A percentile compares a stretch with the other conserved stretches of the same genome.
These are phyloP conservation scores for Channa striata DNA, from an alignment of 2,797 vertebrate species.

Conservation along the genomic window DNA sequence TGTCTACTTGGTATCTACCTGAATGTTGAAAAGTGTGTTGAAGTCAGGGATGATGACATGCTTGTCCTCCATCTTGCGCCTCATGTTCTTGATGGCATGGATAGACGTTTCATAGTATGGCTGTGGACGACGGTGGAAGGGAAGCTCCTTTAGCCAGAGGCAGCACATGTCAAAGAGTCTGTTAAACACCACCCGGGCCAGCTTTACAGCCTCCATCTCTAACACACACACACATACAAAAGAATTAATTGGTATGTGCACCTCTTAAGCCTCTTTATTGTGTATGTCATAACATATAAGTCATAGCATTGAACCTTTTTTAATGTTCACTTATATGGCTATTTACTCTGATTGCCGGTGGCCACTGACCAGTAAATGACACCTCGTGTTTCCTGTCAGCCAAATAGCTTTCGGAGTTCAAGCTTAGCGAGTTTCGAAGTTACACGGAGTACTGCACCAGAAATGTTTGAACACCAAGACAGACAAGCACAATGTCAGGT, in stretches of 20 bases:
- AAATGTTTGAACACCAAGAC: conserved; percentile 2
- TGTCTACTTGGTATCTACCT: conserved; percentile 81
- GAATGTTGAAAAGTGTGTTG: conserved; percentile 96
- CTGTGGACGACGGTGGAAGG: conserved; percentile 89
- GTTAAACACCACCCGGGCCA: conserved; percentile 92
- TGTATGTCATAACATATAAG: background rate
- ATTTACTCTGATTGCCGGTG: background rate
- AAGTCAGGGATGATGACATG: conserved; percentile 98
- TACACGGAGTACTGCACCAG: background rate
- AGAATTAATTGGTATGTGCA: background rate
- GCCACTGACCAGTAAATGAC: background rate
- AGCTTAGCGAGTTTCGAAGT: background rate
- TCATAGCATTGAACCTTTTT: background rate
- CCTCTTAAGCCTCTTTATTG: background rate
- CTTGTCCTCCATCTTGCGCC: conserved; percentile 99
- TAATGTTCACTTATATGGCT: background rate
- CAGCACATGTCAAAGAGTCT: conserved; percentile 93
- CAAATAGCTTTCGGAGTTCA: background rate
- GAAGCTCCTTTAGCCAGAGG: conserved; percentile 95
- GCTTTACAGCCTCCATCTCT: conserved; percentile 94
- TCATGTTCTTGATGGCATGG: conserved; percentile 99
- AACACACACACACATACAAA: conserved; percentile 43
- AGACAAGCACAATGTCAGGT: background rate
- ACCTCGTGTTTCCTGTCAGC: background rate
- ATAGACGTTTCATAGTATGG: conserved; percentile 98